Percentiles rank a stretch among this genome's conserved stretches.
phyloP scores from a whole-genome alignment of 2,113 vertebrate species.

The Australoheros scitulus region DNA sequence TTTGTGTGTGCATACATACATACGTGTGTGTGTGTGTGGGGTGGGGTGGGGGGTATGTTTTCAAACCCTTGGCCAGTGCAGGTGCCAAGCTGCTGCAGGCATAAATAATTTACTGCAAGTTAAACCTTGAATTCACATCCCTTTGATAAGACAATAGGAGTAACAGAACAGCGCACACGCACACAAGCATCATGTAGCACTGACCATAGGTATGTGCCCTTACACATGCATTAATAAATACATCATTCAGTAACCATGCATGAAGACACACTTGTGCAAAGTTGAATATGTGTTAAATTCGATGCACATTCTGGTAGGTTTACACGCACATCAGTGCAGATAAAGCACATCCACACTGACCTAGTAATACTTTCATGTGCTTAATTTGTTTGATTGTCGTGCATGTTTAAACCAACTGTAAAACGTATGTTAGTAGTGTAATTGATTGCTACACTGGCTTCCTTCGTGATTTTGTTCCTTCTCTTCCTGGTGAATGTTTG shows the following conservation, averaged over 20 bases:
- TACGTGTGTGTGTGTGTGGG: constrained; percentile 15
- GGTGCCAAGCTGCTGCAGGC: constrained; percentile 44
- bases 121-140: constrained; percentile 69
- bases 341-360: neutral
- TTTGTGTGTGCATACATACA: constrained; percentile 20
- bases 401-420: neutral
- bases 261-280: constrained; percentile 13
- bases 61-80: constrained; percentile 48
- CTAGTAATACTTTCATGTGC: neutral
- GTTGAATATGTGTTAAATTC: constrained; percentile 14
- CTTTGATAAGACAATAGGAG: constrained; percentile 66
- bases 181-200: neutral
- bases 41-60: constrained; percentile 27
- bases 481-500: neutral
- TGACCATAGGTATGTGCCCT: constrained; percentile 6
- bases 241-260: constrained; percentile 11
- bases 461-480: neutral
- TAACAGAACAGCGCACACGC: neutral
- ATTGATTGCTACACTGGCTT: neutral
- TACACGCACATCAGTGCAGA: neutral
- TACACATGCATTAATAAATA: constrained; percentile 13
- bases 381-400: neutral
- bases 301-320: neutral
- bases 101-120: constrained; percentile 77
- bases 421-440: neutral